Percentiles rank a stretch among this genome's conserved stretches.
Conservation (phyloP, 2,113 vertebrate species). For the Rhinoptilus africanus region DNA sequence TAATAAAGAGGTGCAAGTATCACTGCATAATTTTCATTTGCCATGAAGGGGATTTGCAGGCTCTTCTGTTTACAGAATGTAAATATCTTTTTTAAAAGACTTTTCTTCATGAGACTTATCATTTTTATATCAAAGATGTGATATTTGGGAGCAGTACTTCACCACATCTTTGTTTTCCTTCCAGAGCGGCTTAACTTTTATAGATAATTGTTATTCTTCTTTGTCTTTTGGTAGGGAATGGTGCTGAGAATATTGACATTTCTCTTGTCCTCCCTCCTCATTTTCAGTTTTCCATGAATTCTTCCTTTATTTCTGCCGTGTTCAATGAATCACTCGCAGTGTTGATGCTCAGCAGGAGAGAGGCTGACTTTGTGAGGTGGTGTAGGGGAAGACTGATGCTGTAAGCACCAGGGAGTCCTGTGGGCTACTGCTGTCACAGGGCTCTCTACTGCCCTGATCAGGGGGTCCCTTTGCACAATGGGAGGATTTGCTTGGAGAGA, state of each 20-base stretch:
- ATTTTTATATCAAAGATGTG: background rate
- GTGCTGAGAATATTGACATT: background rate
- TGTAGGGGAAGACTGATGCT: background rate
- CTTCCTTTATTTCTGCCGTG: background rate
- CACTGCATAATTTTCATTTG: background rate
- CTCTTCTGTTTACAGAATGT: background rate
- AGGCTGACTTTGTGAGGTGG: background rate
- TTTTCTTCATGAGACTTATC: background rate
- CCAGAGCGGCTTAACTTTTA: background rate
- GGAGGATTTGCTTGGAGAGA: background rate
- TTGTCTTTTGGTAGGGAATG: background rate
- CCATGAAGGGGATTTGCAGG: background rate
- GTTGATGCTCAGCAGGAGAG: background rate
- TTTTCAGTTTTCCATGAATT: background rate
- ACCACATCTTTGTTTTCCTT: background rate
- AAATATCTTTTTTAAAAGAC: background rate
- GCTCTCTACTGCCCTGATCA: background rate
- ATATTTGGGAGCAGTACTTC: background rate
- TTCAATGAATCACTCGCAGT: background rate
- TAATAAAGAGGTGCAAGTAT: background rate
- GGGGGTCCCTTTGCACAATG: fast-evolving
- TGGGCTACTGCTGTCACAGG: background rate
- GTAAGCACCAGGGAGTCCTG: background rate
- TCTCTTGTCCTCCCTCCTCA: background rate
- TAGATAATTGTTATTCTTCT: background rate